Evolutionary conservation across 2,113 vertebrate genomes (phyloP).

Genomic region (Hydropotes inermis): DNA sequence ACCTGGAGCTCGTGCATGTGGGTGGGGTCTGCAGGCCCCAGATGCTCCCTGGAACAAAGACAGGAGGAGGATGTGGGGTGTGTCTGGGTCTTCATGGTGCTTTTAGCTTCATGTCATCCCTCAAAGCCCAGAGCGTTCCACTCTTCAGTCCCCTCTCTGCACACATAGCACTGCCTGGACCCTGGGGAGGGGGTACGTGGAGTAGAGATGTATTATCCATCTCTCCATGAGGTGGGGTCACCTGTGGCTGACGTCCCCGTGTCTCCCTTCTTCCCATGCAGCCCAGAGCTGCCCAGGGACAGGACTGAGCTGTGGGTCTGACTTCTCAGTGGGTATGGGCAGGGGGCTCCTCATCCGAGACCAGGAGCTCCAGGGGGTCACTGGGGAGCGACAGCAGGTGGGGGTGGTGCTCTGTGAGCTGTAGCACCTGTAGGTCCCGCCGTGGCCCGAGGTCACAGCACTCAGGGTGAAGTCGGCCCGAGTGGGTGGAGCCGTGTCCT

Average conservation of each 20-base stretch:
- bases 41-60: background rate
- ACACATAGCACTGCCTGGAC: background rate
- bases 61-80: background rate
- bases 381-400: no score
- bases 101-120: background rate
- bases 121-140: background rate
- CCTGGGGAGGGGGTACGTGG: fast-evolving
- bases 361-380: no score
- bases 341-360: background rate
- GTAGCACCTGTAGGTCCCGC: no score
- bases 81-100: background rate
- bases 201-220: background rate
- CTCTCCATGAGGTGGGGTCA: background rate
- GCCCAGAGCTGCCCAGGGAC: background rate
- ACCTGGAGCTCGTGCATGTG: fast-evolving
- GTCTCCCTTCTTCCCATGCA: background rate
- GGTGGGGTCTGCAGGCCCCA: background rate
- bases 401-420: no score
- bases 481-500: no score
- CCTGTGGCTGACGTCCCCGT: fast-evolving
- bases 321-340: background rate
- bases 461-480: no score
- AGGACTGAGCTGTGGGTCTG: background rate
- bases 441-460: no score
- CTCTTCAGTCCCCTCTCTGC: background rate